Evolutionary conservation across 35 echinoderm and acorn worm species (phyloP), one percentile per base, ranked within the genome.

Genomic region (Anneissia japonica): DNA sequence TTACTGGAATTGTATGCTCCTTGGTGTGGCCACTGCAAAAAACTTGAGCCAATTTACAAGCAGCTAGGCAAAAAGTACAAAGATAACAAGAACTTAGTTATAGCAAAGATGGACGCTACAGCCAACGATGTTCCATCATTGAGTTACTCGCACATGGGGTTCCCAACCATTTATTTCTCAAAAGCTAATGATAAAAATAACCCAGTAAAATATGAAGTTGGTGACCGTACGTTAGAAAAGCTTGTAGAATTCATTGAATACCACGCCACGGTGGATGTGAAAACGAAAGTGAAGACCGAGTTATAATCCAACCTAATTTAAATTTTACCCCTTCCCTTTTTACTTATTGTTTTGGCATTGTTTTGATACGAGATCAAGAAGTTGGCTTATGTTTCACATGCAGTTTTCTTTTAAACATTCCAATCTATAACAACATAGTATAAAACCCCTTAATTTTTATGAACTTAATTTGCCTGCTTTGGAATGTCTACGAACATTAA

Each of bases 31-130:
- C 96, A 99, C 46, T 99, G 96, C 79, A 99, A 99, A 36, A 93
- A 93, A 45, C 82, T 99, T 0, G 96, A 99, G n/a, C 96, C 96
- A 0, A 77, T 77, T 4, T 99, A 86, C 92, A 99, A 99, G 74
- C 94, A 99, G 86, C 87, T 99, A n/a, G 96, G 89, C 86, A 99
- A 99, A 88, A 99, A 99, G 41, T 99, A 83, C 82, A 91, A 94
- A 43, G 72, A 92, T 28, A 75, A 76, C 13, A 74, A 94, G 14
- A 82, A 91, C 37, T 37, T 99, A 1, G 91, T 99, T 30, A 90
- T 99, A n/a, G 96, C 96, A 23, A 99, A 99, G 56, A 99, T 99
- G 40, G 96, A 99, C n/a, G 96, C 92, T 21, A 99, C 96, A 31
- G 86, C 86, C 13, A 99, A 99, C 37, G 96, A 99, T 36, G 23